Conservation (phyloP, 2,113 vertebrate genomes). For the Thermophis baileyi region DNA sequence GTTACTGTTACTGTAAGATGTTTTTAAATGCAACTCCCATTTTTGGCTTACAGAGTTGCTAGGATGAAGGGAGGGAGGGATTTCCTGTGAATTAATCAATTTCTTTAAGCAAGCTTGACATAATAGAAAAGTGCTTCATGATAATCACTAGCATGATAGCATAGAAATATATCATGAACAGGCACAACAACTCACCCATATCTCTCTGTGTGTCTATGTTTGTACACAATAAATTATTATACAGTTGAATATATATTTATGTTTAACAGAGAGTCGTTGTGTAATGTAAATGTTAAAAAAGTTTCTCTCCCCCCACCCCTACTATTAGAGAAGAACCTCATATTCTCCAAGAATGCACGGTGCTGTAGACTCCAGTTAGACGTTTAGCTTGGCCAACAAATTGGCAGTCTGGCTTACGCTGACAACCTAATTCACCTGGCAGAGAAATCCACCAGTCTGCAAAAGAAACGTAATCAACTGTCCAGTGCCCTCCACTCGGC, state of each 20-base stretch:
- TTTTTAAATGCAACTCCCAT: not conserved
- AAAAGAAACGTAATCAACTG: not conserved
- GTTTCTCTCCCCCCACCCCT: not conserved
- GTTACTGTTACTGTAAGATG: not conserved
- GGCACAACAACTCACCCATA: not conserved
- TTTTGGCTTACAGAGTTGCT: not conserved
- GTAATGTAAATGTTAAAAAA: not conserved
- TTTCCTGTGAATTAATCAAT: not conserved
- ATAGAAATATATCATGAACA: not conserved
- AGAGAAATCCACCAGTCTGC: not conserved
- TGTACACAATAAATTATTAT: not conserved
- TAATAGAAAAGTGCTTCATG: not conserved
- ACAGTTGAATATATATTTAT: not conserved
- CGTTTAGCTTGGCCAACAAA: not conserved
- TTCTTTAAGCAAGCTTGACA: not conserved
- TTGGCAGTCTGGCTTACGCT: not conserved
- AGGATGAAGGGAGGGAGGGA: not conserved
- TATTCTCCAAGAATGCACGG: not conserved
- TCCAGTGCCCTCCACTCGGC: not conserved
- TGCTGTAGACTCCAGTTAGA: not conserved
- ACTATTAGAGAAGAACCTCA: not conserved
- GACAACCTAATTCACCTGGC: not conserved
- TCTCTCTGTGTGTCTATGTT: not conserved
- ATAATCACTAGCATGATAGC: not conserved
- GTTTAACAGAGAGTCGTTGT: not conserved